phyloP scores from a whole-genome alignment of 2,113 vertebrate genomes.

The Fulmarus glacialis region DNA sequence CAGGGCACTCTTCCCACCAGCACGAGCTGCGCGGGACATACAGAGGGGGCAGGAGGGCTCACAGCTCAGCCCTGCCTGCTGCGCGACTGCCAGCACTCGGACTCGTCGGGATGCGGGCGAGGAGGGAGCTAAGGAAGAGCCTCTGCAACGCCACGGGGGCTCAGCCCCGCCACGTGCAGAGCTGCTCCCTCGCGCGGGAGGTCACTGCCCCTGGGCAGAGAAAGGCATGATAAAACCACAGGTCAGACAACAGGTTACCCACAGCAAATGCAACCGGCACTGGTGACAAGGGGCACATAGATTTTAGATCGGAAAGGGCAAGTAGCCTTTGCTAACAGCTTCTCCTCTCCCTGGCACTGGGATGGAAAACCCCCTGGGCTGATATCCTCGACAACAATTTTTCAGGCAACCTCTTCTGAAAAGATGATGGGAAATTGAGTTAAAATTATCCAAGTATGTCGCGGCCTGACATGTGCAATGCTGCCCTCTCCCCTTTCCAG shows the following conservation, averaged over 20 bases:
- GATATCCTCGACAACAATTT: neutral
- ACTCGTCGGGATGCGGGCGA: rapidly evolving
- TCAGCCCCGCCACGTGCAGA: neutral
- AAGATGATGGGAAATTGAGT: neutral
- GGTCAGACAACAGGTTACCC: neutral
- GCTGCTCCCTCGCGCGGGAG: neutral
- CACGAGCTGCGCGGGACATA: rapidly evolving
- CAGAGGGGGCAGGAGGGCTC: neutral
- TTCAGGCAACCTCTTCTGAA: neutral
- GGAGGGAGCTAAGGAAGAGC: neutral
- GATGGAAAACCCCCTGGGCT: neutral
- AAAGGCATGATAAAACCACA: neutral
- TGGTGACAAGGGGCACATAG: neutral
- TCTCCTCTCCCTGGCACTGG: neutral
- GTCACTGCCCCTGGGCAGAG: neutral
- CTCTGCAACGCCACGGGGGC: rapidly evolving
- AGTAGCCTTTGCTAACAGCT: neutral
- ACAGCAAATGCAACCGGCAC: neutral
- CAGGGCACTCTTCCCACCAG: neutral
- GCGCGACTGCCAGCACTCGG: rapidly evolving
- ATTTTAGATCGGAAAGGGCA: neutral
- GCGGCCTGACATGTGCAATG: neutral
- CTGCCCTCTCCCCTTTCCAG: neutral
- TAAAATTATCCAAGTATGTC: neutral
- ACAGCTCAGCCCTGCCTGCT: rapidly evolving